Evolutionary conservation across 1,140 invertebrate species (phyloP).

Genomic region (Halyomorpha halys): DNA sequence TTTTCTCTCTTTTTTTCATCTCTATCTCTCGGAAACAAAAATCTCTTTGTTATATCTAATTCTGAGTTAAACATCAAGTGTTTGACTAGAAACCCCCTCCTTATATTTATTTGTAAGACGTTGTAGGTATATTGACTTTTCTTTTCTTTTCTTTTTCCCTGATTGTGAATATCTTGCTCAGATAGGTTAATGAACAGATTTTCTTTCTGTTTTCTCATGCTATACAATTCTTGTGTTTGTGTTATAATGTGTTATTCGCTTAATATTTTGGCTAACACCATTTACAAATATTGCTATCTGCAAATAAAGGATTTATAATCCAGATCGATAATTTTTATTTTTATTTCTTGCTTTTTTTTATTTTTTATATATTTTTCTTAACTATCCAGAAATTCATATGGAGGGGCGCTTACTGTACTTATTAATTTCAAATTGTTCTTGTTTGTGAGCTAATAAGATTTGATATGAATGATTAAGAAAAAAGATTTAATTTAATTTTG

Average conservation of each 20-base stretch:
- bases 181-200: slow-evolving; percentile 5
- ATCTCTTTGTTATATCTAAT: too few species aligned
- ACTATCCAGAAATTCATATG: not conserved
- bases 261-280: slow-evolving; percentile 9
- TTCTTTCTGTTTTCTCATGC: slow-evolving; percentile 13
- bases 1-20: not conserved
- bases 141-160: slow-evolving; percentile 8
- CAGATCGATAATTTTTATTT: not conserved
- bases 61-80: too few species aligned
- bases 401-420: slow-evolving; percentile 14
- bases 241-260: slow-evolving; percentile 8
- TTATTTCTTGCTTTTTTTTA: not conserved
- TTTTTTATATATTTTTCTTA: not conserved
- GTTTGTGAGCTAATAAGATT: too few species aligned
- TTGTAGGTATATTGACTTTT: not conserved
- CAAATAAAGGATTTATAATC: slow-evolving; percentile 8
- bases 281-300: slow-evolving; percentile 8
- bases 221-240: slow-evolving; percentile 8
- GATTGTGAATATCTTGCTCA: not conserved
- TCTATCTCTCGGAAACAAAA: too few species aligned
- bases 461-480: too few species aligned
- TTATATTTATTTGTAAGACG: slow-evolving; percentile 11
- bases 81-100: not conserved
- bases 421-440: slow-evolving; percentile 8
- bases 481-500: too few species aligned